phyloP scores from a whole-genome alignment of 2,113 vertebrate genomes.

The Anthoscopus minutus region DNA sequence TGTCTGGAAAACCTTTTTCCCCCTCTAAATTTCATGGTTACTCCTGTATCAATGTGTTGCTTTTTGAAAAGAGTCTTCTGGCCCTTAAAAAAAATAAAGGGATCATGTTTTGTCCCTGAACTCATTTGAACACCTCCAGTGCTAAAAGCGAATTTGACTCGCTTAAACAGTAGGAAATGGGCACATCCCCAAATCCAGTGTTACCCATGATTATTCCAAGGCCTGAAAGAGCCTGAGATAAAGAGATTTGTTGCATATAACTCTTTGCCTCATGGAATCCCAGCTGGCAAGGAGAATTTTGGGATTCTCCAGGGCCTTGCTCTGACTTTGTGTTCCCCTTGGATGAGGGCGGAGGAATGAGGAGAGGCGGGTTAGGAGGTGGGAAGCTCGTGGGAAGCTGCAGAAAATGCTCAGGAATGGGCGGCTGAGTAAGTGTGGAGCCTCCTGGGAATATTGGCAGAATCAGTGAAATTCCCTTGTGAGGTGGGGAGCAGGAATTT shows the following conservation, averaged over 20 bases:
- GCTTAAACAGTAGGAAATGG: not conserved
- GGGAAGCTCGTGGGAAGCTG: not conserved
- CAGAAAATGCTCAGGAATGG: not conserved
- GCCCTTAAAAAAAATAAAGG: not conserved
- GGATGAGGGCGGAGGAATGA: not conserved
- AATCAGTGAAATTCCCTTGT: not conserved
- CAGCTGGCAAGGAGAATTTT: not conserved
- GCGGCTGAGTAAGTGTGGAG: not conserved
- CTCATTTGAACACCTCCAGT: not conserved
- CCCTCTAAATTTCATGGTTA: not conserved
- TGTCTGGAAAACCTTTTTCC: not conserved
- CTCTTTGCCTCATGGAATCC: not conserved
- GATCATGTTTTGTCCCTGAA: not conserved
- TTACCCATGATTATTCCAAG: not conserved
- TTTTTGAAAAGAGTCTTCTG: not conserved
- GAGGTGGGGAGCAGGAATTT: not conserved
- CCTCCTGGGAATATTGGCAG: not conserved
- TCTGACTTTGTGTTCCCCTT: not conserved
- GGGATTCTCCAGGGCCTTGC: not conserved
- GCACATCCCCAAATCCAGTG: not conserved
- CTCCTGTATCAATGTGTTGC: not conserved
- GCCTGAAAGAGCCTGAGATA: not conserved
- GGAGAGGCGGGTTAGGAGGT: not conserved
- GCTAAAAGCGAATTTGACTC: not conserved
- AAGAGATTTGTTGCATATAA: not conserved